Evolutionary conservation across 1,140 invertebrate genomes (phyloP), one percentile per base, ranked within the genome.

Genomic region (Pectinophora gossypiella): DNA sequence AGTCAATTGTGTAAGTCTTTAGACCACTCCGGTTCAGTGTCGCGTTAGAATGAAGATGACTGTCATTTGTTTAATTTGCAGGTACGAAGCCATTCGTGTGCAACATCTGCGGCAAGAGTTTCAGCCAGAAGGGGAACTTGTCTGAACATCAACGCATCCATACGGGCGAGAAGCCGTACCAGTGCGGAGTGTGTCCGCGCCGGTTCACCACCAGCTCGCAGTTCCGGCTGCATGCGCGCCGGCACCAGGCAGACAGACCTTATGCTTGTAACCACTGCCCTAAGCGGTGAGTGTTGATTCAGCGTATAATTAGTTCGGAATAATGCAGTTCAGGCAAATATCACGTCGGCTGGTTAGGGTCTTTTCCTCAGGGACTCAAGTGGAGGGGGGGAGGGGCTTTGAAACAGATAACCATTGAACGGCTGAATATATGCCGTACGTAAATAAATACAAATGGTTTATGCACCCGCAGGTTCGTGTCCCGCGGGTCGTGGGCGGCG

Each of bases 121-220:
- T 93, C 75, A 91, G 90, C 1, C 92, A 93, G 76, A 92, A 90
- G 71, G 90, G 90, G 22, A 90, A 91, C 48, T 72, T 91, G 42
- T 76, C 88, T 48, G 89, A 89, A 58, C 90, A 91, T 63, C 85
- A 87, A 65, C 74, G 88, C 53, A 89, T 88, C 58, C 90, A 95
- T 79, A 94, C 93, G 1, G 94, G 91, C 3, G 91, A 92, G 76
- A 91, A 91, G 68, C 92, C 91, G 0, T 93, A 90, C 68, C 50
- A 60, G 46, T 92, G 91, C 70, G 57, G 52, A n/a, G 53, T 91
- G 57, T 96, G 95, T 63, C 91, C 91, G 7, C 90, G 94, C 51
- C 90, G 88, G 54, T 94, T 93, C 64, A 93, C 92, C 22, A 93
- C 92, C 0, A 92, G 91, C 0, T 92, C 92, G 0, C 92, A 94